These are phyloP conservation scores for Alosa sapidissima DNA, from an alignment of 2,797 vertebrate species.

Conservation along the genomic window DNA sequence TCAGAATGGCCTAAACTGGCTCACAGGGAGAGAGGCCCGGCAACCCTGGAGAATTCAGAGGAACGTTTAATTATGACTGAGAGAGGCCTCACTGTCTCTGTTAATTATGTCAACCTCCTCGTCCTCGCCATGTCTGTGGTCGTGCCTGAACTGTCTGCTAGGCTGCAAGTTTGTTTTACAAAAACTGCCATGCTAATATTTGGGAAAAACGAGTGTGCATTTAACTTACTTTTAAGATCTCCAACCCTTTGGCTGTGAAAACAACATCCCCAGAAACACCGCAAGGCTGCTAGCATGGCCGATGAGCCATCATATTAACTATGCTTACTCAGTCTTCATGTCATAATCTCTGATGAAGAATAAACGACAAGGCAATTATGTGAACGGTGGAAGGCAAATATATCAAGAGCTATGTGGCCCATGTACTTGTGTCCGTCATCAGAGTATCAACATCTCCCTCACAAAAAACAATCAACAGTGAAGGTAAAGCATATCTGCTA, in stretches of 20 bases:
- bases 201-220: background rate
- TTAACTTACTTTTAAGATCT: background rate
- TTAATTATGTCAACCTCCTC: constrained; percentile 9
- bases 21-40: background rate
- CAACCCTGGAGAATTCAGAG: background rate
- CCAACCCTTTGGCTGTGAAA: background rate
- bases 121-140: background rate
- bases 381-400: background rate
- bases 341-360: background rate
- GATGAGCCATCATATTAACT: background rate
- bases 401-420: background rate
- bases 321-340: background rate
- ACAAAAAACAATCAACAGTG: background rate
- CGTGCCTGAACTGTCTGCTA: background rate
- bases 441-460: background rate
- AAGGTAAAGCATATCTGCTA: background rate
- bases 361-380: background rate
- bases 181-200: background rate
- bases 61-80: constrained; percentile 14
- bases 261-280: background rate
- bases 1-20: background rate
- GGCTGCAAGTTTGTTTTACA: background rate
- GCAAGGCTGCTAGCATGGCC: background rate
- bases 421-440: background rate
- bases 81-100: background rate